These are phyloP conservation scores for Automeris io DNA, from an alignment of 2,888 invertebrate species.

Conservation along the genomic window DNA sequence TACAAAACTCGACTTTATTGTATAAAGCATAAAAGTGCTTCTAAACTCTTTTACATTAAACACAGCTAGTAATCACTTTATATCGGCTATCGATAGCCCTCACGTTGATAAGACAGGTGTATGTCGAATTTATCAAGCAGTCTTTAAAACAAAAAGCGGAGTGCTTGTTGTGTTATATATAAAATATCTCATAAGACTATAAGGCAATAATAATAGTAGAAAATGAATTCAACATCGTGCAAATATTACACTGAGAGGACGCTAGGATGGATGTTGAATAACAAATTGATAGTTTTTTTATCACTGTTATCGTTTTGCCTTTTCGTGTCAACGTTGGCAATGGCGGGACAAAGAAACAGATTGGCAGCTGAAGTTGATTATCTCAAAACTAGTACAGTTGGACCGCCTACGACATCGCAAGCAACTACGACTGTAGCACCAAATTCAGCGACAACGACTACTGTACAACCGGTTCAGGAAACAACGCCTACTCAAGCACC, in stretches of 20 bases:
- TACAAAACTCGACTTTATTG: background rate
- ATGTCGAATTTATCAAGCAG: background rate
- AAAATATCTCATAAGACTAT: background rate
- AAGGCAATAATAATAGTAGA: constrained; percentile 6
- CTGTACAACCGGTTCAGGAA: constrained; percentile 1
- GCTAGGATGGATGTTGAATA: constrained; percentile 52
- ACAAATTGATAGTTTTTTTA: constrained; percentile 58
- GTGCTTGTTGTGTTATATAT: background rate
- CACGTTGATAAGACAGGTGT: background rate
- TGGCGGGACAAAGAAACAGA: constrained; percentile 51
- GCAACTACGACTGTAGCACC: background rate
- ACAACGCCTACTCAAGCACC: background rate
- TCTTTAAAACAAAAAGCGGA: background rate
- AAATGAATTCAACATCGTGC: constrained; percentile 34
- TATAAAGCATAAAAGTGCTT: background rate
- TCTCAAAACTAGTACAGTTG: constrained; percentile 13
- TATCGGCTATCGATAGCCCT: background rate
- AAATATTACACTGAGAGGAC: constrained; percentile 44
- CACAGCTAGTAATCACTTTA: background rate
- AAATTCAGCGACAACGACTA: background rate
- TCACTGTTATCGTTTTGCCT: constrained; percentile 48
- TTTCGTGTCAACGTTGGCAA: constrained; percentile 51
- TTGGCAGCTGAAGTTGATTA: constrained; percentile 29
- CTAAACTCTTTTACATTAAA: background rate
- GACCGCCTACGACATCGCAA: background rate